Evolutionary conservation across 2,888 invertebrate genomes (phyloP).

Genomic region (Tachina grossa): DNA sequence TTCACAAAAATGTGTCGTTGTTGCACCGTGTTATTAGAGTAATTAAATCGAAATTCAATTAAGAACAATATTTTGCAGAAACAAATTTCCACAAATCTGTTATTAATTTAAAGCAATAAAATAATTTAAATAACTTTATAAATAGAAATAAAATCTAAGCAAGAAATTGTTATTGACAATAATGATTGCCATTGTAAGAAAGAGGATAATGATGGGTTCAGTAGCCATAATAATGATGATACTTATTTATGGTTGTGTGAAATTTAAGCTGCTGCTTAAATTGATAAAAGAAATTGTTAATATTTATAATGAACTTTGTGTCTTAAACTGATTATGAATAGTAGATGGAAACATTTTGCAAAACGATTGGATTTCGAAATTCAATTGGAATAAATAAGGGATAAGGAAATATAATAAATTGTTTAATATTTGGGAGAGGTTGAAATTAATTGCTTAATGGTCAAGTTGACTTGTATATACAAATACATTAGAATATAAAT

Average conservation of each 20-base stretch:
- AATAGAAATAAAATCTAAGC: conserved; percentile 20
- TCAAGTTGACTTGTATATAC: too few species aligned
- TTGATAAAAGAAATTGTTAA: conserved; percentile 20
- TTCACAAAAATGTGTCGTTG: too few species aligned
- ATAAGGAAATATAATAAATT: background rate
- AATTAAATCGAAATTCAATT: conserved; percentile 37
- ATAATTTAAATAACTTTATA: conserved; percentile 13
- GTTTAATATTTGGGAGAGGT: background rate
- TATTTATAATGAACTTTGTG: conserved; percentile 49
- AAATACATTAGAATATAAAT: too few species aligned
- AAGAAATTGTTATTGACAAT: conserved; percentile 8
- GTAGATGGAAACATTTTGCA: conserved; percentile 6
- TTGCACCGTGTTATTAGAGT: background rate
- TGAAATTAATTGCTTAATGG: too few species aligned
- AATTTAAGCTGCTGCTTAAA: conserved; percentile 40
- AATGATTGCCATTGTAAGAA: background rate
- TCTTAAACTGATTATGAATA: conserved; percentile 17
- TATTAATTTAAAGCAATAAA: conserved; percentile 11
- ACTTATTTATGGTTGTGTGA: background rate
- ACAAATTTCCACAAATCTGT: conserved; percentile 22
- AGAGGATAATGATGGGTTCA: conserved; percentile 9
- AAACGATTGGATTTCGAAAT: conserved; percentile 45
- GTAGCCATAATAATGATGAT: conserved; percentile 19
- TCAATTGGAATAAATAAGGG: conserved; percentile 1
- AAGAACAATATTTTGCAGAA: conserved; percentile 7